Percentiles rank a stretch among this genome's conserved stretches.
Evolutionary conservation across 2,797 vertebrate genomes (phyloP).

Genomic region (Fundulus diaphanus): DNA sequence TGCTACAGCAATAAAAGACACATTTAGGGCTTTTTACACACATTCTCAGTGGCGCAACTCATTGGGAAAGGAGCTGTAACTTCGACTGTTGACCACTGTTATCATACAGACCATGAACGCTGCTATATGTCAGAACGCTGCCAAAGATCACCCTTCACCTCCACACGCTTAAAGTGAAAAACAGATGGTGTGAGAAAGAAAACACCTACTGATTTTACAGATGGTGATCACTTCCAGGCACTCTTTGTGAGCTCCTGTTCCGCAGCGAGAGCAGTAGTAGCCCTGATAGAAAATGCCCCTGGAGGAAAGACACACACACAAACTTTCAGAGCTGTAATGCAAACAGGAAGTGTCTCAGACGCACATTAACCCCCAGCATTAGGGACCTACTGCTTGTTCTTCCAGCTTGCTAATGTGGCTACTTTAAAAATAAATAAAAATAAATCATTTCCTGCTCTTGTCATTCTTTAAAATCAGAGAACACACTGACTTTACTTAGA

Average conservation of each 20-base stretch:
- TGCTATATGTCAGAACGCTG: not conserved
- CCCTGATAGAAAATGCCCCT: conserved; percentile 99
- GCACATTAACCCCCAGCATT: conserved; percentile 46
- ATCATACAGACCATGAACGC: not conserved
- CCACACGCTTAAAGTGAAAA: not conserved
- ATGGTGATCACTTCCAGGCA: conserved; percentile 95
- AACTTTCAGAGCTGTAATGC: conserved; percentile 37
- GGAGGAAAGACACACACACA: conserved; percentile 29
- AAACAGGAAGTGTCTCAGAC: conserved; percentile 68
- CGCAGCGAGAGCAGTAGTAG: conserved; percentile 93
- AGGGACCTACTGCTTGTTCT: conserved; percentile 30
- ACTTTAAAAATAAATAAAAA: too few relatives aligned
- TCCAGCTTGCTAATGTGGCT: conserved; percentile 8
- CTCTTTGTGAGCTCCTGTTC: conserved; percentile 95
- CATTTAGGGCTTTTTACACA: not conserved
- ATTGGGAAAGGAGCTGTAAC: not conserved
- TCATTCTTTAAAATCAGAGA: conserved; percentile 42
- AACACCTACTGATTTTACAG: conserved; percentile 94
- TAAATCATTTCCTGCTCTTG: conserved; percentile 35
- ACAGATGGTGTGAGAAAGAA: conserved; percentile 3
- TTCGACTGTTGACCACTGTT: conserved; percentile 10
- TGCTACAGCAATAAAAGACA: not conserved
- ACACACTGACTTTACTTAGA: conserved; percentile 27
- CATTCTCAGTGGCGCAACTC: not conserved
- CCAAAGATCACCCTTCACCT: too few relatives aligned